Conservation (phyloP, 2,797 vertebrate species). For the Staurois parvus region DNA sequence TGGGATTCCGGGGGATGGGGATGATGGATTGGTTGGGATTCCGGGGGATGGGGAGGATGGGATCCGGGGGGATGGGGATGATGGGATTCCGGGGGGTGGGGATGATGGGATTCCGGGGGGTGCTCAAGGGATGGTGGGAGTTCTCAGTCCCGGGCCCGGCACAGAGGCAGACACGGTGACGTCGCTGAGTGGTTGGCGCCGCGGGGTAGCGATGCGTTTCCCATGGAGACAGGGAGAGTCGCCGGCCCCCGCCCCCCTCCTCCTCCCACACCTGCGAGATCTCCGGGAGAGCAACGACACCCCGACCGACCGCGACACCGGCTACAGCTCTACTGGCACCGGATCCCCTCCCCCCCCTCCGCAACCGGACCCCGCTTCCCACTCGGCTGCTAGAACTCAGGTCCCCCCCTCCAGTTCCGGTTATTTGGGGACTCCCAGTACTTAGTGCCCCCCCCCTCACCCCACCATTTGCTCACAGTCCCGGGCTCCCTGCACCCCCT, state of each 20-base stretch:
- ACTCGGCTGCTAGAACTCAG: too few relatives aligned
- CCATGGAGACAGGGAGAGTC: conserved; percentile 72
- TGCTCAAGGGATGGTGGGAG: too few relatives aligned
- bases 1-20: too few relatives aligned
- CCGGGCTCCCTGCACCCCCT: neutral
- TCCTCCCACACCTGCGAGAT: neutral
- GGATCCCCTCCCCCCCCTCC: neutral
- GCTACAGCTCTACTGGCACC: too few relatives aligned
- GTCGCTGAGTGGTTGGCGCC: conserved; percentile 34
- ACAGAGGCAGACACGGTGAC: neutral
- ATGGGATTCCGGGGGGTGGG: too few relatives aligned
- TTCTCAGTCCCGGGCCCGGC: too few relatives aligned
- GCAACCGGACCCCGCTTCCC: neutral
- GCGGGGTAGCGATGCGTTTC: conserved; percentile 67
- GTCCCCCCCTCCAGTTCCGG: too few relatives aligned
- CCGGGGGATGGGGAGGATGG: too few relatives aligned
- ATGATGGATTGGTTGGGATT: too few relatives aligned
- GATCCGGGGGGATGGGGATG: too few relatives aligned
- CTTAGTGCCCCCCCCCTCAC: neutral
- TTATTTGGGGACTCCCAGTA: too few relatives aligned
- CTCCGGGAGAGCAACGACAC: conserved; percentile 3
- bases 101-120: too few relatives aligned
- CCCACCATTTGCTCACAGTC: neutral
- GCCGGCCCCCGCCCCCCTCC: neutral
- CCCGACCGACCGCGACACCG: neutral